Conservation (phyloP, 2,797 vertebrate species). For the Nyctalus aviator region DNA sequence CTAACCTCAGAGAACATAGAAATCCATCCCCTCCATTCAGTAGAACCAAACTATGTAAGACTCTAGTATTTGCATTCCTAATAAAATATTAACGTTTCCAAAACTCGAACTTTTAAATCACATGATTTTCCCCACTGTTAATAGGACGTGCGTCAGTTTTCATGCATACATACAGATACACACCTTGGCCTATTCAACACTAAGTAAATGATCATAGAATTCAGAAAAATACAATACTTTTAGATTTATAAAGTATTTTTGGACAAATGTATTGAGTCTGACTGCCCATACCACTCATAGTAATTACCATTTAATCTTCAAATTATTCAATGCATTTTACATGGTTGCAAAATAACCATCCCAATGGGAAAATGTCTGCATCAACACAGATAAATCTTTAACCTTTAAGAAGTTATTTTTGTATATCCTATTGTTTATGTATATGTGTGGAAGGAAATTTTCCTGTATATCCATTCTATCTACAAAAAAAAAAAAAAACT, state of each 20-base stretch:
- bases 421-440: not conserved
- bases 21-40: not conserved
- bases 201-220: constrained; percentile 6
- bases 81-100: not conserved
- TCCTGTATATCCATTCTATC: not conserved
- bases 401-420: constrained; percentile 17
- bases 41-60: constrained; percentile 14
- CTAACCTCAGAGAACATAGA: not conserved
- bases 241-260: constrained; percentile 2
- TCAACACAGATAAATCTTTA: constrained; percentile 13
- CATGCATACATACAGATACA: not conserved
- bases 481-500: not conserved
- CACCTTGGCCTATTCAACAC: not conserved
- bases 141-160: not conserved
- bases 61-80: not conserved
- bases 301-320: constrained; percentile 41
- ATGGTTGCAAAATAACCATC: constrained; percentile 25
- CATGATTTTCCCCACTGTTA: not conserved
- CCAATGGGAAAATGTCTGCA: not conserved
- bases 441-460: not conserved
- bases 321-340: constrained; percentile 38
- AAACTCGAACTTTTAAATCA: constrained; percentile 32
- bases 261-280: not conserved
- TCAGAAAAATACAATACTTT: constrained; percentile 48
- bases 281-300: not conserved